phyloP scores from a whole-genome alignment of 2,888 invertebrate genomes.

The Tubulanus polymorphus region DNA sequence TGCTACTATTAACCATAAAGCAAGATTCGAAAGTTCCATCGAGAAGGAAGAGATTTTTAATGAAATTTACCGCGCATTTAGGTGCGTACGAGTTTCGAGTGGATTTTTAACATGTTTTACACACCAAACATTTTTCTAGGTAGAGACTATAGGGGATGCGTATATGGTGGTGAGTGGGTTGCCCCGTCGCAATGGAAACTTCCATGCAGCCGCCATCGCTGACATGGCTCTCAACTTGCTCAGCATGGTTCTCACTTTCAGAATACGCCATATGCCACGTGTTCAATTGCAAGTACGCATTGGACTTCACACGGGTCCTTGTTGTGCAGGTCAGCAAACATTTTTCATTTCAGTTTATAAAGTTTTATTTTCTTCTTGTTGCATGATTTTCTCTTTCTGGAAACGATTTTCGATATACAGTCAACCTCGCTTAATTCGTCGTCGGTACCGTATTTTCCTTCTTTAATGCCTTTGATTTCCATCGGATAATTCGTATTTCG shows the following conservation, averaged over 20 bases:
- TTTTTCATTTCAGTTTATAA: not conserved
- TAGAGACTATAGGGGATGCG: conserved; percentile 25
- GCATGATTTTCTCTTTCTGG: too few species aligned
- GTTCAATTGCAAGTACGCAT: conserved; percentile 20
- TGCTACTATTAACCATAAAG: too few species aligned
- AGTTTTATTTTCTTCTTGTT: too few species aligned
- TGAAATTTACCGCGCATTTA: too few species aligned
- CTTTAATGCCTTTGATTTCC: too few species aligned
- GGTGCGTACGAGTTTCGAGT: too few species aligned
- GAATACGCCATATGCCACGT: conserved; percentile 20
- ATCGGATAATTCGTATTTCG: too few species aligned
- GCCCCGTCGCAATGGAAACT: conserved; percentile 21
- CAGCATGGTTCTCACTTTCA: conserved; percentile 40
- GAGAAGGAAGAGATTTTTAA: too few species aligned
- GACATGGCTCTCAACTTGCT: conserved; percentile 25
- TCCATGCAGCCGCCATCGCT: conserved; percentile 24
- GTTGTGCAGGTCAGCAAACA: conserved; percentile 20
- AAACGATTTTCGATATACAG: too few species aligned
- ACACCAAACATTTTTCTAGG: conserved; percentile 11
- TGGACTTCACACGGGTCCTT: conserved; percentile 25
- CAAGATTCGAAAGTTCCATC: too few species aligned
- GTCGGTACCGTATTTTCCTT: too few species aligned
- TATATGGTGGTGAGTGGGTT: conserved; percentile 29
- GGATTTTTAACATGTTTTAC: not conserved
- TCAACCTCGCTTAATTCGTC: too few species aligned